Base-by-base conservation (phyloP, 2,113 vertebrate genomes). In the Choloepus hoffmanni region DNA sequence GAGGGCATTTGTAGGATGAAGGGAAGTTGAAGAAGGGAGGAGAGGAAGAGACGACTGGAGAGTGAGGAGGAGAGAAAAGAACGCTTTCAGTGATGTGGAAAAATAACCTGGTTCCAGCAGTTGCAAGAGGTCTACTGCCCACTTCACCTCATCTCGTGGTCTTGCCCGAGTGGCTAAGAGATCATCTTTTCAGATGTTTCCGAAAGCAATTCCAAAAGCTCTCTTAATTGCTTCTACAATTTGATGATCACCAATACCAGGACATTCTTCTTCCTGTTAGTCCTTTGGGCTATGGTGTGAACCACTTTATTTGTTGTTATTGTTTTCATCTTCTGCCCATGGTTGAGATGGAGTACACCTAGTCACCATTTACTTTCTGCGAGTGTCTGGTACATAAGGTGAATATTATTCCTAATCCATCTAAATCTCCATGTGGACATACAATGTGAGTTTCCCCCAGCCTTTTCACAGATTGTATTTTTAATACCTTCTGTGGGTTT, bases 131-230 rank as follows among this genome's bases (percentile, higher is more conserved):
- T 67, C 43, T 4, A 63, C 26, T 16, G 36, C 36, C 36, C 36
- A 36, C 36, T 36, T 36, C 36, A 36, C 74, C 65, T 92, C 33
- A 33, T n/a, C 65, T 63, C 5, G 3, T 33, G 86, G 70, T 33
- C 73, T 93, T 60, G 55, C 55, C 55, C 24, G 15, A 45, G 50
- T 77, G 50, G 33, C 82, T 21, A 88, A 79, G 68, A 85, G 50
- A 78, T 82, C 82, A 79, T 90, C 76, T 76, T 87, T 84, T 90
- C 28, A 86, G 48, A 84, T 81, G 79, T 82, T 67, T 89, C 76
- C 76, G 45, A 89, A 95, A 72, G 85, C 40, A 67, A 14, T 79
- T 92, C 33, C 11, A 45, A 45, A 85, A 95, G 50, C 45, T 74
- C 10, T 87, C 28, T 74, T 48, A 18, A 65, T 72, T 74, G 93